Evolutionary conservation across 2,888 invertebrate species (phyloP).

Genomic region (Erebia palarica): DNA sequence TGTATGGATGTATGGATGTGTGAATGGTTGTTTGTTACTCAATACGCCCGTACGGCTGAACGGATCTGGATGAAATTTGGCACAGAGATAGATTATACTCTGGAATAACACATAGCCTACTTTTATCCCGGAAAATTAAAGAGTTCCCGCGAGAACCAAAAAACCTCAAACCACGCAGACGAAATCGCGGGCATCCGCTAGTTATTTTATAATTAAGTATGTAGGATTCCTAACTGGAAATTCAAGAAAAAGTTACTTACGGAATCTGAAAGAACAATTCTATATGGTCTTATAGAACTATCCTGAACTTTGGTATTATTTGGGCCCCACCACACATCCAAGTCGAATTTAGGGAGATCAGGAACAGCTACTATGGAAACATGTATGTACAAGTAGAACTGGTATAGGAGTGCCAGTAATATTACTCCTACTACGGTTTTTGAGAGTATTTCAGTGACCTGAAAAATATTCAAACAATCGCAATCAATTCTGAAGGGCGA

Average conservation of each 20-base stretch:
- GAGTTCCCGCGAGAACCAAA: too few species aligned
- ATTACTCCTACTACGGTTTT: slow-evolving; percentile 38
- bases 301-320: slow-evolving; percentile 57
- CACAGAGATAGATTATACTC: too few species aligned
- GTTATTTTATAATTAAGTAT: too few species aligned
- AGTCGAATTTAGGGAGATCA: slow-evolving; percentile 58
- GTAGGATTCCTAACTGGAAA: background rate
- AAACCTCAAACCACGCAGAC: too few species aligned
- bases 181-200: too few species aligned
- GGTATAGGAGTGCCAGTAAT: slow-evolving; percentile 44
- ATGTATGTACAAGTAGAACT: slow-evolving; percentile 44
- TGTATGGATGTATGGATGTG: too few species aligned
- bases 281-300: slow-evolving; percentile 81
- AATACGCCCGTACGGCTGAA: too few species aligned
- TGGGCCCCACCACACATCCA: slow-evolving; percentile 66
- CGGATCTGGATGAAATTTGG: too few species aligned
- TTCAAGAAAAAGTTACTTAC: slow-evolving; percentile 64
- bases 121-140: too few species aligned
- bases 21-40: too few species aligned
- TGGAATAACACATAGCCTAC: too few species aligned
- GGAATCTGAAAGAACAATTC: slow-evolving; percentile 82
- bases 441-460: slow-evolving; percentile 43
- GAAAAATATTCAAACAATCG: slow-evolving; percentile 37
- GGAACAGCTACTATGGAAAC: slow-evolving; percentile 50
- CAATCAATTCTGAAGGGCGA: background rate